Percentiles rank a stretch among this genome's conserved stretches.
Conservation (phyloP, 2,113 vertebrate genomes). For the Chascanopsetta lugubris region DNA sequence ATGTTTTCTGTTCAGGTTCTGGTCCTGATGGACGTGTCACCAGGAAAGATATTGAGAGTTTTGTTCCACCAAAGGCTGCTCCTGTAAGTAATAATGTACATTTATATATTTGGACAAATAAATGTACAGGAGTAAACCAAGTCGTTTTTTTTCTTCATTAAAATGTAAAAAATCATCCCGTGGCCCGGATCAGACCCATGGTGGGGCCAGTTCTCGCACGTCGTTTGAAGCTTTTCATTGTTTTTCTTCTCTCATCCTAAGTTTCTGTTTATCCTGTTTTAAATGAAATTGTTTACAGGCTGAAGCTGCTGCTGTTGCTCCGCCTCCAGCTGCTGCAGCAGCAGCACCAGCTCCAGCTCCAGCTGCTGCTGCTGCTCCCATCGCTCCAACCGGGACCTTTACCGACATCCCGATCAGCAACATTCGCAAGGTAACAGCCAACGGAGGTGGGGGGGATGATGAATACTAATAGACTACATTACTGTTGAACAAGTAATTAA, state of each 20-base stretch:
- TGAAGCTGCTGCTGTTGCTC: conserved; percentile 39
- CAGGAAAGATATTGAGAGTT: conserved; percentile 93
- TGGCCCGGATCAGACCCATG: too few relatives aligned
- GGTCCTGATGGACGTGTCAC: conserved; percentile 95
- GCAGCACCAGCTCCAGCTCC: conserved; percentile 65
- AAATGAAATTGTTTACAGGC: conserved; percentile 44
- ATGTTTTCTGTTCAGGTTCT: conserved; percentile 80
- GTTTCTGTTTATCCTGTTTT: too few relatives aligned
- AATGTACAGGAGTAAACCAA: too few relatives aligned
- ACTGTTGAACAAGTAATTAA: too few relatives aligned
- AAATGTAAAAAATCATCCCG: too few relatives aligned
- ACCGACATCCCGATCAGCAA: conserved; percentile 96
- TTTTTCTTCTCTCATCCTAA: too few relatives aligned
- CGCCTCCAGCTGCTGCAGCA: conserved; percentile 54
- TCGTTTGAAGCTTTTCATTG: too few relatives aligned
- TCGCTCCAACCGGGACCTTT: conserved; percentile 87
- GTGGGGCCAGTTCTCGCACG: too few relatives aligned
- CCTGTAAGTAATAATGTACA: conserved; percentile 84
- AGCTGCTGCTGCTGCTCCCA: conserved; percentile 56
- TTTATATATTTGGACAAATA: too few relatives aligned
- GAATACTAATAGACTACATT: too few relatives aligned
- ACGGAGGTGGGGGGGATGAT: too few relatives aligned
- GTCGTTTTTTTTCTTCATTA: too few relatives aligned
- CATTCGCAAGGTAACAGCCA: conserved; percentile 88
- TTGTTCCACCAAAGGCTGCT: conserved; percentile 87